These are phyloP conservation scores for Pogonophryne albipinna DNA, from an alignment of 2,797 vertebrate genomes.

Conservation along the genomic window DNA sequence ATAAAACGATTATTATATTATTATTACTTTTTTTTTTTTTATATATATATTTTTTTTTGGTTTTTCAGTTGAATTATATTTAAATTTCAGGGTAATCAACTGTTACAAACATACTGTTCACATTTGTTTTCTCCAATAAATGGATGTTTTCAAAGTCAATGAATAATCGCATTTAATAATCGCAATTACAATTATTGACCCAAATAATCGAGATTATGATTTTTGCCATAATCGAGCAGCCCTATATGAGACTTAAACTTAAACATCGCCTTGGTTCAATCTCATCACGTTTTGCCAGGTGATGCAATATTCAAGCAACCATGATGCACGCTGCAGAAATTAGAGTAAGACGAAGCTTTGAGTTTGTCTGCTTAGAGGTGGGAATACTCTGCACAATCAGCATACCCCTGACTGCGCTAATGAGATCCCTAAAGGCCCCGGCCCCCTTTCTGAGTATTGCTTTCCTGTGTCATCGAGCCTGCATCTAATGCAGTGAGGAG, in stretches of 20 bases:
- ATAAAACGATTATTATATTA: no score
- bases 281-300: background rate
- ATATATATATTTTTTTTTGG: no score
- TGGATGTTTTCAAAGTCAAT: no score
- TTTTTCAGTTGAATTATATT: no score
- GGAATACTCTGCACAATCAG: constrained; percentile 28
- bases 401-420: constrained; percentile 37
- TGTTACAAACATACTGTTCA: no score
- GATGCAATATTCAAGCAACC: background rate
- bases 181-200: no score
- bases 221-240: no score
- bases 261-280: background rate
- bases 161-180: no score
- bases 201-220: no score
- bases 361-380: constrained; percentile 3
- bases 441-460: constrained; percentile 9
- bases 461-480: constrained; percentile 4
- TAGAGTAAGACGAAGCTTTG: constrained; percentile 35
- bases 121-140: no score
- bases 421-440: constrained; percentile 31
- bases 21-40: no score
- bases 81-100: no score
- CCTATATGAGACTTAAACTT: background rate
- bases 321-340: constrained; percentile 13
- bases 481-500: constrained; percentile 25